phyloP scores from a whole-genome alignment of 2,797 vertebrate genomes.

The Ceryle rudis region DNA sequence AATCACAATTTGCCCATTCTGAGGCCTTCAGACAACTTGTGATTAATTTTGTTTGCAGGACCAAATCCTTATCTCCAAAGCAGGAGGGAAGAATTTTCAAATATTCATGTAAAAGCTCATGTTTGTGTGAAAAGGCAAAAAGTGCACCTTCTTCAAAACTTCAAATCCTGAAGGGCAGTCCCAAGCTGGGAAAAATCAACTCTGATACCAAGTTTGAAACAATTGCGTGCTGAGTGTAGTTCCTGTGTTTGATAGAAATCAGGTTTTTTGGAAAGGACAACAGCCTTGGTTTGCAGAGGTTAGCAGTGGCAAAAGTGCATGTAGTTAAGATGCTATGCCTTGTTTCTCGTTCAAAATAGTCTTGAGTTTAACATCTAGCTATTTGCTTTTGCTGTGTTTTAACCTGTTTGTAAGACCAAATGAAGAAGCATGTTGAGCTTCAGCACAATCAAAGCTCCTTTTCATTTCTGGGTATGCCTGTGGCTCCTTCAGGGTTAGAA shows the following conservation, averaged over 20 bases:
- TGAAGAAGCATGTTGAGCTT: not conserved
- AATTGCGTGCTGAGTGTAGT: not conserved
- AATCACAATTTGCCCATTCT: not conserved
- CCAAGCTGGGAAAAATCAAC: not conserved
- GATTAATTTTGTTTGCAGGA: not conserved
- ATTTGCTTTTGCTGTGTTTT: not conserved
- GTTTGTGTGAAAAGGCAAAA: not conserved
- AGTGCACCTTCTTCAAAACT: not conserved
- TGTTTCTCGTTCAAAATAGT: not conserved
- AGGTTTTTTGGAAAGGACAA: not conserved
- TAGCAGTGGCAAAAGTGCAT: not conserved
- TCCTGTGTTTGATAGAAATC: not conserved
- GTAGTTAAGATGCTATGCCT: not conserved
- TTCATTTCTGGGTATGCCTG: rapidly evolving
- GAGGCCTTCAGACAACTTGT: not conserved
- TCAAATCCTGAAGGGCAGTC: not conserved
- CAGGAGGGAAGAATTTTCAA: not conserved
- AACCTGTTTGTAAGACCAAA: not conserved
- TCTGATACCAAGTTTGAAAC: not conserved
- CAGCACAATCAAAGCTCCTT: not conserved
- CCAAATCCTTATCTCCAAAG: not conserved
- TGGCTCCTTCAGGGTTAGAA: not conserved
- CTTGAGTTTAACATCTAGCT: not conserved
- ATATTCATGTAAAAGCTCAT: not conserved
- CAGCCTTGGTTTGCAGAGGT: not conserved